phyloP scores from a whole-genome alignment of 2,888 invertebrate genomes.

The Cephus rjabovi region DNA sequence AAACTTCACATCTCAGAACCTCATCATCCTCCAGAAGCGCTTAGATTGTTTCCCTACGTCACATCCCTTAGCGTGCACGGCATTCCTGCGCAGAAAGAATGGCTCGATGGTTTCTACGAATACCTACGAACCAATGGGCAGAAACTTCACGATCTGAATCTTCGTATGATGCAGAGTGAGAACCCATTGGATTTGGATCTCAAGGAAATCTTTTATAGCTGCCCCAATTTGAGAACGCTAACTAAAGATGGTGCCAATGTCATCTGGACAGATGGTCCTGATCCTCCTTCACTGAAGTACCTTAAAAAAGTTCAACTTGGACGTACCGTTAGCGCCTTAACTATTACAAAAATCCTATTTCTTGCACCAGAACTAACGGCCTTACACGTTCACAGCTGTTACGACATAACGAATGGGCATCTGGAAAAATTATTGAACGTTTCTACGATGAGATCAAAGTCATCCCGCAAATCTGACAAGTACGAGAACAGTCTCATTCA shows the following conservation, averaged over 20 bases:
- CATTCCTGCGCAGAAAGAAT: slow-evolving; percentile 57
- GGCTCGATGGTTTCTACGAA: slow-evolving; percentile 61
- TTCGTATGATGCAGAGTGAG: slow-evolving; percentile 56
- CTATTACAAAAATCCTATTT: slow-evolving; percentile 58
- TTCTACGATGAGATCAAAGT: slow-evolving; percentile 10
- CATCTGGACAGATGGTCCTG: slow-evolving; percentile 51
- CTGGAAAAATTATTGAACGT: slow-evolving; percentile 46
- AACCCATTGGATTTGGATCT: slow-evolving; percentile 55
- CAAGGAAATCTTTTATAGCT: slow-evolving; percentile 53
- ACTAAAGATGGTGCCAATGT: slow-evolving; percentile 60
- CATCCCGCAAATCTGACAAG: slow-evolving; percentile 23
- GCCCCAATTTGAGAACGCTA: slow-evolving; percentile 58
- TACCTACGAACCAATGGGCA: slow-evolving; percentile 59
- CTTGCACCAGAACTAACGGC: slow-evolving; percentile 57
- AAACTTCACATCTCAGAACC: slow-evolving; percentile 64
- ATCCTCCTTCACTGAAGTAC: slow-evolving; percentile 44
- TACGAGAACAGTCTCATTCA: slow-evolving; percentile 44
- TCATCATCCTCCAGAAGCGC: slow-evolving; percentile 60
- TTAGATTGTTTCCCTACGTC: slow-evolving; percentile 58
- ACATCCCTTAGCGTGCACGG: slow-evolving; percentile 60
- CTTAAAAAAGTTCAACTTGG: slow-evolving; percentile 61
- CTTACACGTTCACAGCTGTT: slow-evolving; percentile 63
- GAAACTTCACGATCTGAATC: slow-evolving; percentile 56
- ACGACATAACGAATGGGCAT: slow-evolving; percentile 60
- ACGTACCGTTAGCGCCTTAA: slow-evolving; percentile 53